Percentiles rank a stretch among this genome's conserved stretches.
Evolutionary conservation across 2,888 invertebrate genomes (phyloP).

Genomic region (Drosophila falleni): DNA sequence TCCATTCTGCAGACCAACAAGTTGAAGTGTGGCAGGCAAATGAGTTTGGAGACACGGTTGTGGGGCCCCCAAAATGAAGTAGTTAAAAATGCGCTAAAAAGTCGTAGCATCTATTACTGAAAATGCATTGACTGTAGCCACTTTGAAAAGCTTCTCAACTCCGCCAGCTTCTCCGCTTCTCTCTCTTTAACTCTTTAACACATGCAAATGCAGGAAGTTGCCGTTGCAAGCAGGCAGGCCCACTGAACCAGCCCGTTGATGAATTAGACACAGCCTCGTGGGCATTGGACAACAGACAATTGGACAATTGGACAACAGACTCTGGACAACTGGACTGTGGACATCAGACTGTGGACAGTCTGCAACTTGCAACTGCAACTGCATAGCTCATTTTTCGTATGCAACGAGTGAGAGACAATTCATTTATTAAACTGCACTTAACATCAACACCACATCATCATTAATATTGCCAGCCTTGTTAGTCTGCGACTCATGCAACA

Average conservation of each 20-base stretch:
- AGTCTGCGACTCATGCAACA: slow-evolving; percentile 37
- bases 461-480: slow-evolving; percentile 66
- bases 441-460: slow-evolving; percentile 85
- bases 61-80: slow-evolving; percentile 49
- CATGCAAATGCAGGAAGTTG: slow-evolving; percentile 81
- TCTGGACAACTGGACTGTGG: neutral
- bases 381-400: slow-evolving; percentile 62
- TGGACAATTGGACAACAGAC: slow-evolving; percentile 26
- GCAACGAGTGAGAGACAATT: slow-evolving; percentile 71
- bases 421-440: slow-evolving; percentile 85
- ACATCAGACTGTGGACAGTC: neutral
- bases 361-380: slow-evolving; percentile 24
- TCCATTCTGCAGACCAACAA: neutral
- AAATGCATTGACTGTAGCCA: slow-evolving; percentile 53
- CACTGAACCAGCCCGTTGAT: slow-evolving; percentile 61
- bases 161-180: neutral
- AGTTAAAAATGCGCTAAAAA: slow-evolving; percentile 60
- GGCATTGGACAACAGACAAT: slow-evolving; percentile 42
- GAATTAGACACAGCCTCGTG: slow-evolving; percentile 66
- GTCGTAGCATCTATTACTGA: slow-evolving; percentile 52
- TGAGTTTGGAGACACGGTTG: slow-evolving; percentile 26
- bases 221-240: slow-evolving; percentile 30
- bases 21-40: slow-evolving; percentile 1
- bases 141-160: slow-evolving; percentile 13
- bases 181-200: neutral